Conservation (phyloP, 2,113 vertebrate species). For the Hemiprocne comata region DNA sequence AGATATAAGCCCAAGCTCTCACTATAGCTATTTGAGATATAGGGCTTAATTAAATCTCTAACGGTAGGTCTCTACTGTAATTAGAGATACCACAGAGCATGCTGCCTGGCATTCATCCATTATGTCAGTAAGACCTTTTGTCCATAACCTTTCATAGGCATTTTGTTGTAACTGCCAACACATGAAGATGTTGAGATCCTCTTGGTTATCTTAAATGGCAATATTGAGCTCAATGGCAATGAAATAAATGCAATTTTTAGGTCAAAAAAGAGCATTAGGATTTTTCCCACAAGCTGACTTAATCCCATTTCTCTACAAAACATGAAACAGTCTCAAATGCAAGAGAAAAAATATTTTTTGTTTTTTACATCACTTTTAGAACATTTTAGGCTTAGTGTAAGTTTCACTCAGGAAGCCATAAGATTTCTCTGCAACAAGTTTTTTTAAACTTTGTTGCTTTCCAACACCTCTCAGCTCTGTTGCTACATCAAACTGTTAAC, state of each 20-base stretch:
- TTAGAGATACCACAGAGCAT: accelerated
- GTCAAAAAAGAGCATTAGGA: neutral
- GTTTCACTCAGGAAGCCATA: neutral
- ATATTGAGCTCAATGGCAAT: neutral
- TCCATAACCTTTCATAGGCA: neutral
- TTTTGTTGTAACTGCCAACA: neutral
- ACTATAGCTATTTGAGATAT: accelerated
- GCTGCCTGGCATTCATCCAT: neutral
- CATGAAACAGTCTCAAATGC: neutral
- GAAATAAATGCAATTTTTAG: neutral
- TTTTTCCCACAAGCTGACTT: neutral
- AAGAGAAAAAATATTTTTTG: neutral
- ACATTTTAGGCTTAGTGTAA: neutral
- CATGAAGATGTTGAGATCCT: neutral
- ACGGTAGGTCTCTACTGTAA: neutral
- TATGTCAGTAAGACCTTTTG: neutral
- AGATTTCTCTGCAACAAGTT: neutral
- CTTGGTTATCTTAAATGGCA: neutral
- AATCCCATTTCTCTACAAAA: neutral
- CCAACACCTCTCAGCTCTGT: neutral
- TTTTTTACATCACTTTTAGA: neutral
- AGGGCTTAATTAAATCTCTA: neutral
- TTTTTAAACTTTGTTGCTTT: neutral
- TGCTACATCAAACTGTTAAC: neutral
- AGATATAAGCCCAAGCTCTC: neutral